Evolutionary conservation across 2,797 vertebrate species (phyloP), one percentile per base, ranked within the genome.

Genomic region (Pampus argenteus): DNA sequence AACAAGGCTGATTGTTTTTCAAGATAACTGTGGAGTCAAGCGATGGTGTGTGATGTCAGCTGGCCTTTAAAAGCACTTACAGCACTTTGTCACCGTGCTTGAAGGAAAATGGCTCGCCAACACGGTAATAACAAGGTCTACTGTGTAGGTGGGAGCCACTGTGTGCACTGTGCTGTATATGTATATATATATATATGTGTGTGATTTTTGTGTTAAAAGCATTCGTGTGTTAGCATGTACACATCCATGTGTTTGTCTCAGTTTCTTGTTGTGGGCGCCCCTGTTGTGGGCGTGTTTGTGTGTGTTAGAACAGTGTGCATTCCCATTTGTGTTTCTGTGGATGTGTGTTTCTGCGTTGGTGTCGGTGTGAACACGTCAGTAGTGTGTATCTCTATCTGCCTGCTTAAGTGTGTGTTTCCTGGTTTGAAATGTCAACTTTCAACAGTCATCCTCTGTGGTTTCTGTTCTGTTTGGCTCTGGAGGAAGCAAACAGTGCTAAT

Each of bases 351-450:
- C 40, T 52, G 58, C 38, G 71, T 18, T n/a, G 23, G 18, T 63
- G 28, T 72, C 44, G 9, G 1, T 0, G 18, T 9, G 58, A 50
- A 23, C 48, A 14, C 49, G 25, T 11, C 38, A 26, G 31, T 18
- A 26, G 31, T 18, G 59, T 59, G 51, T 71, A 3, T 74, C 44
- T 42, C 34, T 49, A 31, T 78, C 49, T 55, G 48, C 18, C n/a
- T 9, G 20, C 15, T 44, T 18, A 42, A 56, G 44, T 40, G 56
- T 29, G 40, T 31, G 54, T 74, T 83, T 82, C 72, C 76, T 61
- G 74, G 47, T 83, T 83, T 83, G 49, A 87, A 83, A 88, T 86
- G 85, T 87, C 85, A 81, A 60, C 75, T 82, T 78, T 82, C 72
- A 79, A 40, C 82, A 70, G 67, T 63, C 74, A 34, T 75, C 66